Conservation (phyloP, 2,888 invertebrate genomes). For the Pyrrhosoma nymphula region DNA sequence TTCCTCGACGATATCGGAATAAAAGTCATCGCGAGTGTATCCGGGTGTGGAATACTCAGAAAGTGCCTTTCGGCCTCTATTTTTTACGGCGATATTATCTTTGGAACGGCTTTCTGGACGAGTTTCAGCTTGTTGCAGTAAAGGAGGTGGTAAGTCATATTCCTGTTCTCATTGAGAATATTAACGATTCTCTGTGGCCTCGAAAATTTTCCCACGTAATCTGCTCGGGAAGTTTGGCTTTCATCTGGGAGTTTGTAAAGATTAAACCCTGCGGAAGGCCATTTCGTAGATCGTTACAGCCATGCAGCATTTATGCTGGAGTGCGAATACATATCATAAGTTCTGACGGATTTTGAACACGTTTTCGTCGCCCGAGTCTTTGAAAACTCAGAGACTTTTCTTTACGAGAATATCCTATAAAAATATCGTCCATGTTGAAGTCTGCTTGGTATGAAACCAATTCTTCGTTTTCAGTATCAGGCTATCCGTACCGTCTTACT, state of each 20-base stretch:
- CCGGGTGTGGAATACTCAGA: too few relatives aligned
- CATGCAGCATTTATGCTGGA: neutral
- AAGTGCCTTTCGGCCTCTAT: too few relatives aligned
- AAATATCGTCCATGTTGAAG: too few relatives aligned
- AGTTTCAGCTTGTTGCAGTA: neutral
- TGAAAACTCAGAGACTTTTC: too few relatives aligned
- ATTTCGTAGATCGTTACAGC: neutral
- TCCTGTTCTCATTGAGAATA: neutral
- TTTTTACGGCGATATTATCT: neutral
- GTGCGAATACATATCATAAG: neutral
- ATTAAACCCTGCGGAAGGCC: neutral
- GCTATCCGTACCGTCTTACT: too few relatives aligned
- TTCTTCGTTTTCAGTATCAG: too few relatives aligned
- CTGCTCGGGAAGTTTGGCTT: neutral
- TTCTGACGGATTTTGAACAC: neutral
- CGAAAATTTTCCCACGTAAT: conserved; percentile 6
- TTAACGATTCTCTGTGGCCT: neutral
- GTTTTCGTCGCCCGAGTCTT: too few relatives aligned
- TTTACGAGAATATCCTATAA: too few relatives aligned
- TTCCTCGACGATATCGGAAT: too few relatives aligned
- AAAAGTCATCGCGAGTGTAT: too few relatives aligned
- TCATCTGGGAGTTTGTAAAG: neutral
- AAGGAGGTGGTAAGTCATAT: neutral
- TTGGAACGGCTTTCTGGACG: neutral
- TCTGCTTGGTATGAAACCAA: too few relatives aligned